Evolutionary conservation across 64 coral and sea anemone genomes (phyloP).

Genomic region (Montipora capricornis): DNA sequence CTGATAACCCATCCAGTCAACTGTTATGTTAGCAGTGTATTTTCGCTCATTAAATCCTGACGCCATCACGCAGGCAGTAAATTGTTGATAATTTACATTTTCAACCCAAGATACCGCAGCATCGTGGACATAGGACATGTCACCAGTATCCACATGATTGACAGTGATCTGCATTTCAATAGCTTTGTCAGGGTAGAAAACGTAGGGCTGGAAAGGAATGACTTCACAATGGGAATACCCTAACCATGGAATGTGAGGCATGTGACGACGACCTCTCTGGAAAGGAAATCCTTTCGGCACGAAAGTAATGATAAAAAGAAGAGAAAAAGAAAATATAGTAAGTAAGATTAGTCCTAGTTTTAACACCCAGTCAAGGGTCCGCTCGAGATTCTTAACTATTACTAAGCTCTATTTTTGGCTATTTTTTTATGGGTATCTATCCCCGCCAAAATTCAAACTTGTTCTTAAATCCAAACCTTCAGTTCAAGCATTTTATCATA

Average conservation of each 20-base stretch:
- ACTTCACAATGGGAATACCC: constrained; percentile 21
- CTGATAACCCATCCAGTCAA: constrained; percentile 69
- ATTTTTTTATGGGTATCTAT: no score
- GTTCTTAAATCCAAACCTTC: no score
- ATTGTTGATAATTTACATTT: constrained; percentile 62
- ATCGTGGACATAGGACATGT: constrained; percentile 36
- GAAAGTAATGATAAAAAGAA: no score
- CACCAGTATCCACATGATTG: constrained; percentile 49
- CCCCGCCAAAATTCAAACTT: no score
- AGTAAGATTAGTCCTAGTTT: no score
- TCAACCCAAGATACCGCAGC: constrained; percentile 72
- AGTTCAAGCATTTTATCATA: no score
- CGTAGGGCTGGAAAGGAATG: constrained; percentile 39
- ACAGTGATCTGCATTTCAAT: constrained; percentile 66
- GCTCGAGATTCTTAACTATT: no score
- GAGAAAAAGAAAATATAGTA: no score
- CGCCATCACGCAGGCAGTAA: constrained; percentile 57
- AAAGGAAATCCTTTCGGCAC: constrained; percentile 33
- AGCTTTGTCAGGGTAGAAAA: constrained; percentile 73
- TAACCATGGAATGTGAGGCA: background rate
- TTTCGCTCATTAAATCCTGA: constrained; percentile 44
- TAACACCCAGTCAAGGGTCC: no score
- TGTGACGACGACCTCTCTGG: constrained; percentile 18
- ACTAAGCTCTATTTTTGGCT: no score
- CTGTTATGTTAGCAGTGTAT: background rate